Evolutionary conservation across 2,888 invertebrate genomes (phyloP), one percentile per base, ranked within the genome.

Genomic region (Melanophora roralis): DNA sequence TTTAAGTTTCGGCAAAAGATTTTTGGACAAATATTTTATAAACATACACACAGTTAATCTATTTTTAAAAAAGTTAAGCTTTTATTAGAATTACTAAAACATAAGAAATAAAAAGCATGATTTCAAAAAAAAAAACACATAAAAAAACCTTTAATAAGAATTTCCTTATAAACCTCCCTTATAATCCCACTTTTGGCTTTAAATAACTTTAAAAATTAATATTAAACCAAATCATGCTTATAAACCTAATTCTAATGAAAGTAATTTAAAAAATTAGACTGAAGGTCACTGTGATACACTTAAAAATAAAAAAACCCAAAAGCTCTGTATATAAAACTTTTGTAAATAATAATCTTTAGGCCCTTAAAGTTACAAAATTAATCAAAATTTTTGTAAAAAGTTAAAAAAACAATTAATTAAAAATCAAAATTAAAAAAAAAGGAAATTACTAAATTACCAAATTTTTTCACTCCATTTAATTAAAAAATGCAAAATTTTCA

Each of bases 271-370:
- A 72, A 85, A 84, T 88, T 88, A 88, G 88, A 88, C 88, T 88
- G 88, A 88, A 88, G 88, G 88, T 88, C 88, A 85, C 88, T 84
- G 88, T 88, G 88, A 88, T 88, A 88, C 87, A 84, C 85, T 78
- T 67, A 51, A 78, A 81, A 43, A 23, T 67, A 19, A 43, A 71
- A 78, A 82, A 78, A 69, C n/a, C 21, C 40, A 69, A 64, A 19
- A 11, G 1, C 19, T 43, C 53, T 78, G 78, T 67, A 78, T 82
- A 84, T 86, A 86, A 88, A 88, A 86, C 87, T 86, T 88, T 88
- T 88, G 88, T 88, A 88, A 83, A 78, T 79, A 53, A 71, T 72
- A 79, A 86, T 85, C 83, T 86, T 88, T 84, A 86, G 86, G 84
- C 86, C 83, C 85, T 81, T 82, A 82, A 85, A 84, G 83, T 55